Base-by-base conservation (phyloP, 2,888 invertebrate species). In the Pammene aurita region DNA sequence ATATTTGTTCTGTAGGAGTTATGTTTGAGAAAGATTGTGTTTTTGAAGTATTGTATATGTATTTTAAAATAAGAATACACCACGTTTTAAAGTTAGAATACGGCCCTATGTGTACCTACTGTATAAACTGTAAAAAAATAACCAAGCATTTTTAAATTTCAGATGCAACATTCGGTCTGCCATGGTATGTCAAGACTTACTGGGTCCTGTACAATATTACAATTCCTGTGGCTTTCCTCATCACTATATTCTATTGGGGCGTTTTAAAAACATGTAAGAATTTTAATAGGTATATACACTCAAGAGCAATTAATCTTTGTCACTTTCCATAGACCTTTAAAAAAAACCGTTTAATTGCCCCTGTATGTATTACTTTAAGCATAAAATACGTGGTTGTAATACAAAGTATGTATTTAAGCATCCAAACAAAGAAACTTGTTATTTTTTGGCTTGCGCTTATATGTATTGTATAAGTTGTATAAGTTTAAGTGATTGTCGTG, bases 151-250 rank as follows among this genome's bases (percentile, higher is more conserved):
- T 42, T 42, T 16, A 38, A 54, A 44, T 68, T 68, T 10, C 57
- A 68, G 68, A 92, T 73, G 84, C 86, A 34, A 86, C 88, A 5
- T 85, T 84, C 61, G 86, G 88, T 26, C 79, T 92, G 62, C 90
- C 92, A 46, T 91, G 90, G 91, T 90, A 87, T 78, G 88, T 91
- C 72, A 89, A 88, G 74, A 82, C 83, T 16, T 93, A 93, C 77
- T 93, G 93, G 93, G 84, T 92, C 55, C 81, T 92, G 70, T 93
- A 92, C 87, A 93, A 93, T 77, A 87, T 91, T 67, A 85, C 92
- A 0, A 84, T 92, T 14, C 91, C 93, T 2, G 85, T 92, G 48
- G 86, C 93, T 7, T 92, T 93, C 77, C 90, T 92, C 75, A 86
- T 93, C 78, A 89, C 92, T 2, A 83, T 90, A 6, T 93, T 93